Percentiles rank a stretch among this genome's conserved stretches.
These are phyloP conservation scores for Tokudaia tokunoshimensis DNA, from an alignment of 2,797 vertebrate genomes.

Conservation along the genomic window DNA sequence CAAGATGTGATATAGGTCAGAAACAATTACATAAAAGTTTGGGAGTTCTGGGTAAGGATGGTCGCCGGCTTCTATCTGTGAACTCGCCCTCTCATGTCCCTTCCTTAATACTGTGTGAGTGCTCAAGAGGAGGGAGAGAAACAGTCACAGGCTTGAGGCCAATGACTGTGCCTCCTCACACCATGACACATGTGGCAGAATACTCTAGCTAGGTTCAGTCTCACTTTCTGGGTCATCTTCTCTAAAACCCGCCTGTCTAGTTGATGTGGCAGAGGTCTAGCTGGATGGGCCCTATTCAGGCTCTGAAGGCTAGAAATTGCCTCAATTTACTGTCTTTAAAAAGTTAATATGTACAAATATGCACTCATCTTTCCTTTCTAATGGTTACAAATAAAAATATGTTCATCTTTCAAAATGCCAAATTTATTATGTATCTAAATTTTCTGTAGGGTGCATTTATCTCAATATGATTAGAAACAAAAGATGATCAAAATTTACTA, in stretches of 20 bases:
- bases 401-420: background rate
- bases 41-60: background rate
- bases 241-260: background rate
- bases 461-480: background rate
- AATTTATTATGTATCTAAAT: background rate
- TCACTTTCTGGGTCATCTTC: background rate
- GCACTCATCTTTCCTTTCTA: background rate
- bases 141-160: background rate
- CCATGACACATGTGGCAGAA: background rate
- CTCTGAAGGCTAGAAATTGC: background rate
- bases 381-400: background rate
- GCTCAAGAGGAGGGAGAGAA: background rate
- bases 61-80: background rate
- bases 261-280: background rate
- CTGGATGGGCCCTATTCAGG: background rate
- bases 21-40: background rate
- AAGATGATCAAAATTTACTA: background rate
- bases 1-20: background rate
- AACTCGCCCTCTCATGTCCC: background rate
- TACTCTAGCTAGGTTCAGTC: background rate
- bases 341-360: background rate
- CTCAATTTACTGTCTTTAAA: background rate
- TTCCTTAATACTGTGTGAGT: background rate
- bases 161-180: background rate
- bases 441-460: background rate